A percentile compares a stretch with the other conserved stretches of the same genome.
These are phyloP conservation scores for Helicoverpa zea DNA, from an alignment of 1,140 invertebrate genomes.

Conservation along the genomic window DNA sequence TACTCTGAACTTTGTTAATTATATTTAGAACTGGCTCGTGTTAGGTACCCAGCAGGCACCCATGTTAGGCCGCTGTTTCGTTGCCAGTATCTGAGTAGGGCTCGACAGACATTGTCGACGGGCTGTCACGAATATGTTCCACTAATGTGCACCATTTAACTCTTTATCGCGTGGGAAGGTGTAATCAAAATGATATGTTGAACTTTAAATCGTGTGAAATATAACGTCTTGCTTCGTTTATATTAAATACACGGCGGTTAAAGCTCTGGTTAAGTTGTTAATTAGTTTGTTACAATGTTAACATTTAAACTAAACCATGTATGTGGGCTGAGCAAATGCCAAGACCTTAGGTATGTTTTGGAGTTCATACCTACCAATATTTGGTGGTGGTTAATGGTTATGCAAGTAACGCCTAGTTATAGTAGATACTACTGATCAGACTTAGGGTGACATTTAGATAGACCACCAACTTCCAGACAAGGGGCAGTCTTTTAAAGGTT, in stretches of 20 bases:
- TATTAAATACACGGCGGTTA: background rate
- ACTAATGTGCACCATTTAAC: slow-evolving; percentile 23
- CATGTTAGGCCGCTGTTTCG: slow-evolving; percentile 35
- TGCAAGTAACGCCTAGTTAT: too few relatives aligned
- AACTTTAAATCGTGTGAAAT: slow-evolving; percentile 16
- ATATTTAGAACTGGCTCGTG: slow-evolving; percentile 16
- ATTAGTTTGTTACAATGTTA: too few relatives aligned
- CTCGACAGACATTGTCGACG: slow-evolving; percentile 14
- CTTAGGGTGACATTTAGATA: too few relatives aligned
- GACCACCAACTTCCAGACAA: too few relatives aligned
- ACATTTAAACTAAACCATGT: too few relatives aligned
- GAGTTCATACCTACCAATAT: too few relatives aligned
- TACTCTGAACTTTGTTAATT: slow-evolving; percentile 33
- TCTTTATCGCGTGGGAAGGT: slow-evolving; percentile 15
- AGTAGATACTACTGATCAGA: too few relatives aligned
- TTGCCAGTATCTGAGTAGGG: slow-evolving; percentile 28
- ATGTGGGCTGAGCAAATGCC: too few relatives aligned
- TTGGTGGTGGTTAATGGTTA: too few relatives aligned
- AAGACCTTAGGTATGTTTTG: too few relatives aligned
- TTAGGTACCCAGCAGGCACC: background rate
- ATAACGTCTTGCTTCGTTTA: background rate
- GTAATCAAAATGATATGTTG: slow-evolving; percentile 33
- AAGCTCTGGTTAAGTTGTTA: too few relatives aligned
- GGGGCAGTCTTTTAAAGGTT: too few relatives aligned
- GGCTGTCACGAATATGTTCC: slow-evolving; percentile 33